phyloP scores from a whole-genome alignment of 2,888 invertebrate genomes.

The Lagria hirta region DNA sequence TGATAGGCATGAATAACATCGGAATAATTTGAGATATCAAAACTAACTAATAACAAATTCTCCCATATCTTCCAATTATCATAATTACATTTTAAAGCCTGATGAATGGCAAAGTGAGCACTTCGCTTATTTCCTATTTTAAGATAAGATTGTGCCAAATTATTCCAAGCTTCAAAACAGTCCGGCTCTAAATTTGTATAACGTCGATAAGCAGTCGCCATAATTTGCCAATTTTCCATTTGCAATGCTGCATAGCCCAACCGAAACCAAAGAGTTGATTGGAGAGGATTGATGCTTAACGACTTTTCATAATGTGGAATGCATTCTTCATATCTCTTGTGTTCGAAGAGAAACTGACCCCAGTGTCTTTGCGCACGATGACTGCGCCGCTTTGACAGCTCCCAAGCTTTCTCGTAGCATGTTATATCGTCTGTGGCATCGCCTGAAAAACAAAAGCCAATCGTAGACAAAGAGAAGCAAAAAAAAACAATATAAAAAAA shows the following conservation, averaged over 20 bases:
- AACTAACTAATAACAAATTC: slow-evolving; percentile 85
- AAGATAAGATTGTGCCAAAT: slow-evolving; percentile 91
- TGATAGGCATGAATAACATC: slow-evolving; percentile 85
- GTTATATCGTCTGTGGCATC: slow-evolving; percentile 73
- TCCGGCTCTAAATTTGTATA: slow-evolving; percentile 85
- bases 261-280: slow-evolving; percentile 83
- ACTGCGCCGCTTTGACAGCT: slow-evolving; percentile 77
- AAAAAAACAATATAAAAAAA: no score
- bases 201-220: slow-evolving; percentile 81
- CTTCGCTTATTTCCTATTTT: slow-evolving; percentile 81
- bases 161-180: slow-evolving; percentile 98
- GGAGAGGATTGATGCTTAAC: slow-evolving; percentile 82
- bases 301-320: slow-evolving; percentile 81
- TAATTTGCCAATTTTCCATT: slow-evolving; percentile 76
- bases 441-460: slow-evolving; percentile 67
- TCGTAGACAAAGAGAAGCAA: slow-evolving; percentile 51
- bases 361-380: slow-evolving; percentile 86
- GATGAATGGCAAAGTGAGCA: slow-evolving; percentile 82
- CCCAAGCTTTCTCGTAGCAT: slow-evolving; percentile 90
- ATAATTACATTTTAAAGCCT: slow-evolving; percentile 88
- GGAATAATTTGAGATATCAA: slow-evolving; percentile 82
- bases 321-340: slow-evolving; percentile 75
- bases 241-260: slow-evolving; percentile 83
- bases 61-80: slow-evolving; percentile 97
- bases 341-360: slow-evolving; percentile 76